A percentile compares a stretch with the other conserved stretches of the same genome.
Evolutionary conservation across 1,140 invertebrate genomes (phyloP).

Genomic region (Leucophenga varia): DNA sequence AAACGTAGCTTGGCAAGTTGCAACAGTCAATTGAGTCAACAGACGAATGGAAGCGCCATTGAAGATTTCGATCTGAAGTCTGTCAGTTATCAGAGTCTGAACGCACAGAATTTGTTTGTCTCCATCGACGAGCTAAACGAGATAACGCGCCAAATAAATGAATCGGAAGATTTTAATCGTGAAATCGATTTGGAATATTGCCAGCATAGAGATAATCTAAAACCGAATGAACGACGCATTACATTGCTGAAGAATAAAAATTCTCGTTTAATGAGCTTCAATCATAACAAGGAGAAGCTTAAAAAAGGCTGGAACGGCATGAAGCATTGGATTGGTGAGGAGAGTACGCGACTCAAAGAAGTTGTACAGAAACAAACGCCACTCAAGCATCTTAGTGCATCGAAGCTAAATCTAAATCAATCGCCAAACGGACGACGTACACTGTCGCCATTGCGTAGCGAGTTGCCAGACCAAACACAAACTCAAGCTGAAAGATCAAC

Average conservation of each 20-base stretch:
- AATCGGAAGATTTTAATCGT: slow-evolving; percentile 46
- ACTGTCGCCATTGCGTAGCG: slow-evolving; percentile 20
- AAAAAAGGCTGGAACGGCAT: slow-evolving; percentile 60
- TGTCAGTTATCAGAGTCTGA: slow-evolving; percentile 49
- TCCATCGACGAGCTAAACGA: slow-evolving; percentile 55
- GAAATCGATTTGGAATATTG: slow-evolving; percentile 54
- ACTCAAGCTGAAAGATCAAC: neutral
- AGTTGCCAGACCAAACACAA: neutral
- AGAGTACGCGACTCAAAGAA: slow-evolving; percentile 57
- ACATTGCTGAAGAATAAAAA: slow-evolving; percentile 54
- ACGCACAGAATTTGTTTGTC: slow-evolving; percentile 46
- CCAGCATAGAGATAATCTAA: slow-evolving; percentile 46
- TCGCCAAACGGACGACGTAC: slow-evolving; percentile 10
- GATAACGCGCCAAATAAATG: slow-evolving; percentile 49
- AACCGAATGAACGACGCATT: slow-evolving; percentile 45
- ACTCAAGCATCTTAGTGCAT: slow-evolving; percentile 57
- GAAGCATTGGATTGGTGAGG: slow-evolving; percentile 60
- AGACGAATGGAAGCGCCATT: slow-evolving; percentile 18
- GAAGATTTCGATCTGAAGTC: slow-evolving; percentile 52
- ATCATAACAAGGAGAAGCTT: slow-evolving; percentile 57
- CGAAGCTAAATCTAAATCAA: slow-evolving; percentile 36
- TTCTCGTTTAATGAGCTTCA: slow-evolving; percentile 43
- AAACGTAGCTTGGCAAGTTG: slow-evolving; percentile 27
- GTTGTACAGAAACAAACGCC: slow-evolving; percentile 58
- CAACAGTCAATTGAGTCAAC: slow-evolving; percentile 13